These are phyloP conservation scores for Gallinago stenura DNA, from an alignment of 2,797 vertebrate species.

Conservation along the genomic window DNA sequence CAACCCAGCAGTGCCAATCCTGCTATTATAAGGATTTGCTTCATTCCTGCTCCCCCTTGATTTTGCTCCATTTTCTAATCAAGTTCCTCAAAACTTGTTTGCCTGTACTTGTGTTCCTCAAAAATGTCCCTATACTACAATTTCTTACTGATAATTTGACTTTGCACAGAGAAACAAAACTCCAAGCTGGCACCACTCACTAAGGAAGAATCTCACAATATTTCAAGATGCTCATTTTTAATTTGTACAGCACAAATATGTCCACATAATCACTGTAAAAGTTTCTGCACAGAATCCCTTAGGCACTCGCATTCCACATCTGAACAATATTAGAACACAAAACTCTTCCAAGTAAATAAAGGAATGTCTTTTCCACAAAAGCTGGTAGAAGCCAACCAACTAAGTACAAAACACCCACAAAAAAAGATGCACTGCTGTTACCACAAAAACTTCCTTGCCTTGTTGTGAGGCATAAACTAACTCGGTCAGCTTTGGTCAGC, in stretches of 20 bases:
- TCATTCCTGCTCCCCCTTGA: neutral
- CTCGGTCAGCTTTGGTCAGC: neutral
- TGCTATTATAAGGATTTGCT: neutral
- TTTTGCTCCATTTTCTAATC: neutral
- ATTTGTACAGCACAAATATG: neutral
- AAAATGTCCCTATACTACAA: rapidly evolving
- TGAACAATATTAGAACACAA: neutral
- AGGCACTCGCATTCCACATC: neutral
- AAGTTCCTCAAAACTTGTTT: neutral
- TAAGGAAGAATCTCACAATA: neutral
- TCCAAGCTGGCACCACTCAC: neutral
- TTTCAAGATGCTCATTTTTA: neutral
- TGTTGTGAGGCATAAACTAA: neutral
- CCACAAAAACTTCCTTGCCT: neutral
- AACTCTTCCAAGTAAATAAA: neutral
- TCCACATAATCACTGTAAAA: neutral
- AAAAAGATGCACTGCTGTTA: neutral
- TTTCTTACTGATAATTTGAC: neutral
- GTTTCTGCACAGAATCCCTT: neutral
- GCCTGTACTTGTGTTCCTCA: neutral
- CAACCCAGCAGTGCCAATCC: neutral
- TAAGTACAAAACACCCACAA: neutral
- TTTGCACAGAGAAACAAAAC: neutral
- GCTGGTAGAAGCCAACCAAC: neutral
- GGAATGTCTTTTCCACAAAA: neutral